A percentile compares a stretch with the other conserved stretches of the same genome.
Evolutionary conservation across 1,140 invertebrate species (phyloP).

Genomic region (Charaxes varanes): DNA sequence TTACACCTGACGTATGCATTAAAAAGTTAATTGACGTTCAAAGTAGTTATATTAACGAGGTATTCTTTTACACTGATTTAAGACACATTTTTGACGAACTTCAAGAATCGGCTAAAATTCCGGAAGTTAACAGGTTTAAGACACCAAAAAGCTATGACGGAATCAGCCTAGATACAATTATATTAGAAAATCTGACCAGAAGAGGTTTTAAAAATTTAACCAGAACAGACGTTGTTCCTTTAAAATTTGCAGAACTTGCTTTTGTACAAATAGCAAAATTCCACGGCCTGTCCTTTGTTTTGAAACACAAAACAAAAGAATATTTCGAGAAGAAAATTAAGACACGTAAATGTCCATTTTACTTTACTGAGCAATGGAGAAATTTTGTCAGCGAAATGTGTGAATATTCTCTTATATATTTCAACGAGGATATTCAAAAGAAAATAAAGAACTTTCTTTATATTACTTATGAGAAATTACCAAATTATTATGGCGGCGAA

Average conservation of each 20-base stretch:
- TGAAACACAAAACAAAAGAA: constrained; percentile 25
- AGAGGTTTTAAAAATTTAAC: constrained; percentile 27
- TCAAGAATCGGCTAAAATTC: constrained; percentile 33
- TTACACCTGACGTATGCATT: constrained; percentile 18
- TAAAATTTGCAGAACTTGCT: constrained; percentile 30
- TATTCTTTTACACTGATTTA: constrained; percentile 27
- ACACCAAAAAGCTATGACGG: constrained; percentile 24
- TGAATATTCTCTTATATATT: too few species aligned
- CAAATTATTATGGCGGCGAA: too few species aligned
- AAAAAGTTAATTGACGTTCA: constrained; percentile 18
- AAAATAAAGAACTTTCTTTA: too few species aligned
- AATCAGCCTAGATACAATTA: constrained; percentile 20
- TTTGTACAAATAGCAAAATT: constrained; percentile 36
- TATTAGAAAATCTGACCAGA: constrained; percentile 35
- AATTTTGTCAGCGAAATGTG: too few species aligned
- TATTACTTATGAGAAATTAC: too few species aligned
- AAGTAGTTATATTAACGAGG: constrained; percentile 27
- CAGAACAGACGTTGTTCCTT: constrained; percentile 18
- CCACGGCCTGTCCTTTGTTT: constrained; percentile 33
- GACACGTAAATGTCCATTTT: constrained; percentile 1
- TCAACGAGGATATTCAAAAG: too few species aligned
- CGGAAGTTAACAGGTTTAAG: constrained; percentile 25
- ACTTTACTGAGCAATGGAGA: constrained; percentile 8
- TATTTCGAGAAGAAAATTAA: constrained; percentile 33
- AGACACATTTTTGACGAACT: constrained; percentile 23